phyloP scores from a whole-genome alignment of 2,888 invertebrate species.

The Dicroscelio sp. region DNA sequence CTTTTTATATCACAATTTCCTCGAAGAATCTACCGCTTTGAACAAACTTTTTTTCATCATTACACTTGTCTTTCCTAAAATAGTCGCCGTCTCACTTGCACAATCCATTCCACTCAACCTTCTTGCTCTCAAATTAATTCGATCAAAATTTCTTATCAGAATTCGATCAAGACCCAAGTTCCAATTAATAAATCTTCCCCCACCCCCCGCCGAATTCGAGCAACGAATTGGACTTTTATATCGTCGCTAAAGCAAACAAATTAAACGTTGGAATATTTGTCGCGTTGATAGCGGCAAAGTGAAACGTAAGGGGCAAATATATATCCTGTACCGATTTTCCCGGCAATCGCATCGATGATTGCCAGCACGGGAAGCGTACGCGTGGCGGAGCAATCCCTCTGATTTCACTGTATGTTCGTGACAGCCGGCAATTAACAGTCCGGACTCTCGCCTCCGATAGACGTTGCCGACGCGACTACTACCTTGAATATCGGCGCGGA shows the following conservation, averaged over 20 bases:
- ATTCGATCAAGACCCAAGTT: too few species aligned
- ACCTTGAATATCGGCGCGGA: conserved; percentile 80
- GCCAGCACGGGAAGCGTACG: conserved; percentile 88
- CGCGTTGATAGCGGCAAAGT: conserved; percentile 61
- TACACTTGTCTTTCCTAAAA: too few species aligned
- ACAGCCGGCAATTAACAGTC: conserved; percentile 91
- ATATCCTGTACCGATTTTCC: conserved; percentile 78
- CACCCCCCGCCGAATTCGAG: not conserved
- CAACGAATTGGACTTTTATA: conserved; percentile 73
- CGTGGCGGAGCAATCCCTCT: conserved; percentile 82
- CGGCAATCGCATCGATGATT: conserved; percentile 81
- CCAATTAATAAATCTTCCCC: too few species aligned
- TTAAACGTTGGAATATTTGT: conserved; percentile 69
- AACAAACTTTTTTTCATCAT: too few species aligned
- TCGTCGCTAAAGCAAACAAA: conserved; percentile 52
- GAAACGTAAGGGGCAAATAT: conserved; percentile 78
- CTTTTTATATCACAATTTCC: too few species aligned
- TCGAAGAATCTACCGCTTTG: too few species aligned
- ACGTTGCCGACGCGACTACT: conserved; percentile 79
- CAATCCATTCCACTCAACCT: too few species aligned
- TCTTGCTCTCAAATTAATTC: too few species aligned
- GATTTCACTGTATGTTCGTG: conserved; percentile 90
- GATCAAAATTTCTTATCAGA: too few species aligned
- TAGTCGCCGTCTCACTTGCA: too few species aligned
- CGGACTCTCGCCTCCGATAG: conserved; percentile 89